These are phyloP conservation scores for Orthonyx spaldingii DNA, from an alignment of 2,113 vertebrate genomes.

Conservation along the genomic window DNA sequence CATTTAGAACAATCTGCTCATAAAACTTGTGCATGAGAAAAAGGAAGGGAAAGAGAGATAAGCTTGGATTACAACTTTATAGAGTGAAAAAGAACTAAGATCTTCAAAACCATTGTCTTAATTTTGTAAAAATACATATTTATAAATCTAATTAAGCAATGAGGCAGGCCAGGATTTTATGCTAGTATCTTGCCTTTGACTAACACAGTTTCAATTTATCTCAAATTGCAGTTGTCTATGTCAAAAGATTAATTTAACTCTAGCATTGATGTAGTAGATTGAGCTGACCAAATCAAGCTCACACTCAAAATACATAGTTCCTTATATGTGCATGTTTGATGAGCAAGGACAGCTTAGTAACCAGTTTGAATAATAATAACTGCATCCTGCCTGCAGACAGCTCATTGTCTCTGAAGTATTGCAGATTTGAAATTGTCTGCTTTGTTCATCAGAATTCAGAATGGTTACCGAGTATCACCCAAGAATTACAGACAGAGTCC, in stretches of 20 bases:
- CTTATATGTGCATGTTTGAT: not conserved
- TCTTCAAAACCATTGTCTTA: not conserved
- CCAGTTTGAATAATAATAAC: not conserved
- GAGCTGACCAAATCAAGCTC: not conserved
- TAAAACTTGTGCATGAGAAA: not conserved
- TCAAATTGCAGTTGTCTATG: not conserved
- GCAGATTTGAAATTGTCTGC: not conserved
- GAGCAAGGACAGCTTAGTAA: not conserved
- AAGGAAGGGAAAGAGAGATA: not conserved
- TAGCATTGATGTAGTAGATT: not conserved
- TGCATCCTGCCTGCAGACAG: not conserved
- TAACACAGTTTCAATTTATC: not conserved
- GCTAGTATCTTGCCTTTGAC: not conserved
- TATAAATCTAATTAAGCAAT: not conserved
- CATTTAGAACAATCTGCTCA: not conserved
- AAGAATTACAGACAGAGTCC: not conserved
- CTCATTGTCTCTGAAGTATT: not conserved
- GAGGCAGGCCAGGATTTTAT: not conserved
- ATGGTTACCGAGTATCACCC: not conserved
- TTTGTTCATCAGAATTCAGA: not conserved
- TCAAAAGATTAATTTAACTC: not conserved
- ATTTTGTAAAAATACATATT: slow-evolving; percentile 5
- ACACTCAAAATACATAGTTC: not conserved
- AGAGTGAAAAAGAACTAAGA: not conserved
- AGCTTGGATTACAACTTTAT: not conserved